Base-by-base conservation (phyloP, 1,140 invertebrate genomes). In the Neuroterus valhalla region DNA sequence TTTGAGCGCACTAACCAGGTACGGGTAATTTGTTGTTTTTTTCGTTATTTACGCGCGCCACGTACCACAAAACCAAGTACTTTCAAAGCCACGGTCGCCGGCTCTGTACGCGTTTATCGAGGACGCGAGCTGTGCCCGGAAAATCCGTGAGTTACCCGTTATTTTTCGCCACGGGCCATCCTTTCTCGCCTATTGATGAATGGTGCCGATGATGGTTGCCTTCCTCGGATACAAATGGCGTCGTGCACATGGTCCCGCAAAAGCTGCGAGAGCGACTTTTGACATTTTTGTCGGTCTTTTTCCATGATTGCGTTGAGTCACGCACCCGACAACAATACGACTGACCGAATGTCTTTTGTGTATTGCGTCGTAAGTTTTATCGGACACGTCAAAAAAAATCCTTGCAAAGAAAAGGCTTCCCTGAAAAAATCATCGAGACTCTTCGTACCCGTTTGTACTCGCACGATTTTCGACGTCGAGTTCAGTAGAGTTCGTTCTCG, bases 1-100 rank as follows among this genome's bases (percentile, higher is more conserved):
- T 89, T 88, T 85, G 87, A 88, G 87, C 87, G 85, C 85, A 85
- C 83, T 88, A 88, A 84, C 83, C 87, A 87, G 86, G 87, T 89
- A 89, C 82, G 83, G 81, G 76, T 52, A 80, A 81, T 81, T 86
- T 83, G 75, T 77, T 88, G 88, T 88, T 88, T 88, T 89, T 88
- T 84, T 84, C 78, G 78, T 85, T 82, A 82, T 80, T 85, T 87
- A 85, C 83, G 82, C 81, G 79, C 78, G 80, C 79, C 83, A 78
- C 79, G 79, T 69, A 55, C 70, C 79, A 72, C 74, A 80, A 81
- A 83, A 84, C 77, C 81, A 72, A 78, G 73, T 76, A 78, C 79
- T 70, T 72, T 69, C 76, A 66, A 75, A 79, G 82, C 76, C 71
- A 44, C 78, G 71, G 81, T 80, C 81, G 78, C 72, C 75, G 81